Conservation (phyloP, 37 sponge, comb jelly and placozoan genomes). For the Cliona cf. orientalis region DNA sequence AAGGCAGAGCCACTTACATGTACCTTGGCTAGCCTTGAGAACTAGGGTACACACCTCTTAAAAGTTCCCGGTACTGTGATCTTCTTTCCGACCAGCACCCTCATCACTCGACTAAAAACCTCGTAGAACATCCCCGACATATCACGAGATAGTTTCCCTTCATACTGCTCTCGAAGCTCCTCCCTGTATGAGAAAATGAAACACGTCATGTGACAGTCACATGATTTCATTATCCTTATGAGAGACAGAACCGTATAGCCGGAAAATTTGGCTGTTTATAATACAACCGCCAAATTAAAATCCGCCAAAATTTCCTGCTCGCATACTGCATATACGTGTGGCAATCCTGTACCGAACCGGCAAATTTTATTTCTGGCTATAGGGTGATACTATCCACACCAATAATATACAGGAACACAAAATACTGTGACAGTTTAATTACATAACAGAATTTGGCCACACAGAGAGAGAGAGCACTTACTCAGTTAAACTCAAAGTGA, state of each 20-base stretch:
- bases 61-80: slow-evolving; percentile 93
- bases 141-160: slow-evolving; percentile 70
- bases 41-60: slow-evolving; percentile 55
- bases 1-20: too few species aligned
- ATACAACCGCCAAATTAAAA: too few species aligned
- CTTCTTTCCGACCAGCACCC: slow-evolving; percentile 91
- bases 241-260: too few species aligned
- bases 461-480: slow-evolving; percentile 22
- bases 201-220: background rate
- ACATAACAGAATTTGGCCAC: background rate
- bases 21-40: background rate
- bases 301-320: too few species aligned
- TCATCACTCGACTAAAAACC: slow-evolving; percentile 89
- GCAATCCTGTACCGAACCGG: too few species aligned
- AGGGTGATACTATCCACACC: background rate
- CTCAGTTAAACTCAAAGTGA: slow-evolving; percentile 82
- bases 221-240: background rate
- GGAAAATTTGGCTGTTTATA: too few species aligned
- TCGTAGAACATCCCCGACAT: slow-evolving; percentile 93
- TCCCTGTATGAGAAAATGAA: slow-evolving; percentile 20
- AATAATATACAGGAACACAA: slow-evolving; percentile 1
- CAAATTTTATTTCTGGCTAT: too few species aligned
- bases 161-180: slow-evolving; percentile 58
- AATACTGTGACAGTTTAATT: background rate
- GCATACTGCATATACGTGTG: too few species aligned